Base-by-base conservation (phyloP, 2,888 invertebrate genomes). In the Pherbina coryleti region DNA sequence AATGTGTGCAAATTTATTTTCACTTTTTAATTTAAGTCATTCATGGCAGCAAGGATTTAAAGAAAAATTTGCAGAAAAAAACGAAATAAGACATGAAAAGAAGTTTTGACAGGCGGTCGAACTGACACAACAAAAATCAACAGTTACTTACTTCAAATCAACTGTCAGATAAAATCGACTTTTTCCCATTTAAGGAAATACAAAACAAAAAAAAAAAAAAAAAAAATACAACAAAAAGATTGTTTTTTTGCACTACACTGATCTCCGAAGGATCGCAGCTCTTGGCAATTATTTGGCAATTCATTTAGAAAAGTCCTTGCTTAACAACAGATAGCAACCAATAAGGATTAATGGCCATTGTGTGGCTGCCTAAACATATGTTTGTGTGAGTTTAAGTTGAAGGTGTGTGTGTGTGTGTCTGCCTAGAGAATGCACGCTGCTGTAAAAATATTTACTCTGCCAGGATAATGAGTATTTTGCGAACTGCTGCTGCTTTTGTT, bases 121-220 rank as follows among this genome's bases (percentile, higher is more conserved):
- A 64, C 73, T 17, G 62, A 73, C 78, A 78, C 78, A 77, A 75
- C 76, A 75, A 57, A 75, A 70, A 80, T 79, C 80, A 80, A 81
- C 78, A 78, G 78, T 79, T 80, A 78, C 79, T 79, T 74, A 44
- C 44, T 44, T 44, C 44, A 44, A 44, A 44, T 44, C 80, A 78
- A 79, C 81, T 80, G 80, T 78, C 80, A 79, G 81, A 81, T 80
- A 80, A 80, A 79, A 80, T 80, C 79, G 78, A 80, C 77, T 76
- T 79, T 67, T 74, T 64, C 44, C 64, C 14, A 44, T 51, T 22
- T 17, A 51, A 34, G 22, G 31, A 73, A 55, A n/a, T n/a, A n/a
- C 55, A 44, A 69, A 49, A n/a, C 51, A 22, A 25, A 17, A 55
- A n/a, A 25, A 55, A 9, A 57, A 2, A 44, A 72, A 44, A 28